phyloP scores from a whole-genome alignment of 2,113 vertebrate genomes.

The Emberiza fucata region DNA sequence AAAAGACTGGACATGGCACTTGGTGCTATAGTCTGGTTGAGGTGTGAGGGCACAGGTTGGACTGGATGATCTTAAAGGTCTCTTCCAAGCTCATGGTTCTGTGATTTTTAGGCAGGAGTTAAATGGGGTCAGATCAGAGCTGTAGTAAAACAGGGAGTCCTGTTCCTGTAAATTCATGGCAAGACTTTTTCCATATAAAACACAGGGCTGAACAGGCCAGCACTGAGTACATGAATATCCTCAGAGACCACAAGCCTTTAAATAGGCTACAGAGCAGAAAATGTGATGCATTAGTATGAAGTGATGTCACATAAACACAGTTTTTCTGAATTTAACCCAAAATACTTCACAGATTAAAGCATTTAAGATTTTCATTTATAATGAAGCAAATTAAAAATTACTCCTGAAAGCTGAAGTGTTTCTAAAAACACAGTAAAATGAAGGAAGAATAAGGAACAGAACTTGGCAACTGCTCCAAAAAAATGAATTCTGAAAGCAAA shows the following conservation, averaged over 20 bases:
- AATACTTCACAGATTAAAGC: neutral
- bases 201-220: neutral
- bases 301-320: neutral
- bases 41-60: no score
- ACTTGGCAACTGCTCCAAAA: neutral
- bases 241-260: neutral
- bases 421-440: neutral
- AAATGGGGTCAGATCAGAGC: neutral
- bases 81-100: no score
- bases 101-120: neutral
- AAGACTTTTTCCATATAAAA: neutral
- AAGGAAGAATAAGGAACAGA: neutral
- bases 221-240: neutral
- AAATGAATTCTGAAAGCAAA: neutral
- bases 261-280: neutral
- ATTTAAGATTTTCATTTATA: neutral
- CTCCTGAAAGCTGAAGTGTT: neutral
- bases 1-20: no score
- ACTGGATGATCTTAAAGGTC: no score
- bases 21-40: no score
- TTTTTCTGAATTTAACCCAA: neutral
- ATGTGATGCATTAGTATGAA: neutral
- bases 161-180: neutral
- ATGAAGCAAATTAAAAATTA: neutral
- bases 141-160: neutral